Evolutionary conservation across 2,113 vertebrate species (phyloP), one percentile per base, ranked within the genome.

Genomic region (Thamnophis sirtalis): DNA sequence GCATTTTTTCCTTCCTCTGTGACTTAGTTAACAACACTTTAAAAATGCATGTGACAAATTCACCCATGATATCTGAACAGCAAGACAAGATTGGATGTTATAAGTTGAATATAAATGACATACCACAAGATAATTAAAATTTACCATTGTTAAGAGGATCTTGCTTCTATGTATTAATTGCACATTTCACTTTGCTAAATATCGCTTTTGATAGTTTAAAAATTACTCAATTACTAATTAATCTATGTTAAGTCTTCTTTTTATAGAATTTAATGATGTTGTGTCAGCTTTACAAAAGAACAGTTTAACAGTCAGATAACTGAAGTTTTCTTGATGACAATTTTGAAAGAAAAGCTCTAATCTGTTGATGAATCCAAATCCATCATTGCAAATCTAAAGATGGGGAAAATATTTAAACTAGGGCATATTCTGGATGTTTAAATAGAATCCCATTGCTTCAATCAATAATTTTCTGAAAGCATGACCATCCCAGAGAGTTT

Each of bases 51-150:
- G 73, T 56, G 88, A 89, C 21, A 90, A 9, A 24, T 49, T 19
- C 51, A 90, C 51, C 93, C 84, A 53, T 90, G 90, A 89, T 84
- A 91, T 92, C 90, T 91, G 90, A 91, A 90, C 17, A 93, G 33
- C 10, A 49, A 88, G 51, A 88, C 50, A 92, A 92, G 93, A 86
- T 1, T 54, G 48, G 21, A 53, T 54, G n/a, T 87, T 85, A 73
- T 50, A 87, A 54, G 43, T 89, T 26, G 84, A 95, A 91, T 89
- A 90, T 48, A 92, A 92, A 92, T 84, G 6, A 24, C 56, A 55
- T 58, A 88, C 54, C 54, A 68, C 24, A 73, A 91, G 85, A 93
- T 89, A 93, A 92, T 90, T 89, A 55, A 93, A 89, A 89, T 89
- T 93, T 90, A 84, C 73, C 48, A 84, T 90, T 21, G 56, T 92